Base-by-base conservation (phyloP, 2,113 vertebrate genomes). In the Panurus biarmicus region DNA sequence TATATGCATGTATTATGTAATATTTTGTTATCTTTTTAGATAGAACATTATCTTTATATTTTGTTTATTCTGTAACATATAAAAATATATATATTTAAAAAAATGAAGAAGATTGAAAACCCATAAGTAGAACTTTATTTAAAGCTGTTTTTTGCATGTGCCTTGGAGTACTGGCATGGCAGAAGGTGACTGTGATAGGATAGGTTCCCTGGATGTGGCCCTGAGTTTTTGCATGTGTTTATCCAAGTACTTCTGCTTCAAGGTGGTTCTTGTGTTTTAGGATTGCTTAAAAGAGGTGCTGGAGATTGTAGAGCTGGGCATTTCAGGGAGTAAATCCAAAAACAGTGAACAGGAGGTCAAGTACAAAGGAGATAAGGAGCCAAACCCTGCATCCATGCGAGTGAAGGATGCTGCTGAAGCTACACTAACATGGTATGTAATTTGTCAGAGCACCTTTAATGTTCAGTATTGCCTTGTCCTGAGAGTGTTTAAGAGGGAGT, bases 371-470 rank as follows among this genome's bases (percentile, higher is more conserved):
- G 98, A 99, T 89, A 99, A 99, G 93, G 99, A 99, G 78, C 99
- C 98, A 95, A 99, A 99, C 93, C 99, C 99, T 2, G 99, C 99
- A 19, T 99, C 99, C 25, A 99, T 99, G 98, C 98, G 99, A 85
- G 99, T 99, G 92, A 99, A 99, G 96, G 99, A 99, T 42, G 99
- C 99, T 76, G 99, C 99, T 20, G 99, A 99, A 97, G 99, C 99
- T 33, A 99, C 99, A 2, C 96, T 99, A 35, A 99, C 99, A 2
- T 99, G 99, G 99, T 99, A 98, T 89, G 98, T 77, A 51, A 54
- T 47, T 90, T 79, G 47, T 69, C 35, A 61, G 62, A 62, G 54
- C 29, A 7, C 8, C 38, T 83, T 80, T 26, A 21, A 35, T 76
- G 26, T 36, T 64, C 16, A n/a, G 18, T 26, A 20, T 44, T 58